Conservation (phyloP, 2,888 invertebrate species). For the Lottia gigantea region DNA sequence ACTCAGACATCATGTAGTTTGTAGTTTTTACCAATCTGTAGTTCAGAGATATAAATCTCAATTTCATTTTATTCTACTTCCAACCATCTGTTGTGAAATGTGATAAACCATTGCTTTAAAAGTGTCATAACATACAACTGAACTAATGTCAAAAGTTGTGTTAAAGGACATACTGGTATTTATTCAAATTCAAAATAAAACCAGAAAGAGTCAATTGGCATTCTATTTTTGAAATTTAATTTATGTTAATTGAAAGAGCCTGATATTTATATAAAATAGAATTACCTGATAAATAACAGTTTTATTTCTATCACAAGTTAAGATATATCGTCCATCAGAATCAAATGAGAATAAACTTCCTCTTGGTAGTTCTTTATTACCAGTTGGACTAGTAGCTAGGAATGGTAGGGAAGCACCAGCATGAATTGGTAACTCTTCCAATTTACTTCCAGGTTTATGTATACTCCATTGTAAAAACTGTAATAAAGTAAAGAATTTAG, state of each 20-base stretch:
- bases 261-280: neutral
- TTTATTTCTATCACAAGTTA: constrained; percentile 68
- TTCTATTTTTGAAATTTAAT: too few relatives aligned
- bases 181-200: too few relatives aligned
- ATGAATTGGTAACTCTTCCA: constrained; percentile 65
- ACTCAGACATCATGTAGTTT: too few relatives aligned
- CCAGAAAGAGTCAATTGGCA: too few relatives aligned
- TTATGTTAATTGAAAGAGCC: neutral
- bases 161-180: too few relatives aligned
- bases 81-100: too few relatives aligned
- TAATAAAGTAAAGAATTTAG: constrained; percentile 7
- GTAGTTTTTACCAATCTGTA: too few relatives aligned
- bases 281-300: constrained; percentile 70
- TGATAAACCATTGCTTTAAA: too few relatives aligned
- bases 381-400: constrained; percentile 38
- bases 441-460: constrained; percentile 65
- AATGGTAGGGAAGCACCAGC: constrained; percentile 60
- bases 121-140: too few relatives aligned
- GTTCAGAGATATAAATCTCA: too few relatives aligned
- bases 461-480: constrained; percentile 69
- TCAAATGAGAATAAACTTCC: constrained; percentile 71
- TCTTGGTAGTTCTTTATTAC: constrained; percentile 57
- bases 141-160: too few relatives aligned
- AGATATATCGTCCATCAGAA: constrained; percentile 68
- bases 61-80: too few relatives aligned